Percentiles rank a stretch among this genome's conserved stretches.
Conservation (phyloP, 2,113 vertebrate species). For the Phrynocephalus versicolor region DNA sequence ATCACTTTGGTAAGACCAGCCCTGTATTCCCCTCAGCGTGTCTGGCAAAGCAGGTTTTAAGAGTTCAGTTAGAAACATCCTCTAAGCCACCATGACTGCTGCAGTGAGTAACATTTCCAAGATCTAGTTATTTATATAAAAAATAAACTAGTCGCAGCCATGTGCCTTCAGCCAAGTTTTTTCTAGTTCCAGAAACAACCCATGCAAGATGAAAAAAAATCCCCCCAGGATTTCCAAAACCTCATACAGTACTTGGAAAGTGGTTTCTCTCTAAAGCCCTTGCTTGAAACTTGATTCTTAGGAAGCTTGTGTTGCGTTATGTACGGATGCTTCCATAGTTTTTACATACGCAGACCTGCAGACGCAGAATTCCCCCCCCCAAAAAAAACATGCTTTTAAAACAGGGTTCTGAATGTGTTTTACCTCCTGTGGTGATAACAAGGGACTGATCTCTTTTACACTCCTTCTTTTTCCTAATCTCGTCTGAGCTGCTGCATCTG, state of each 20-base stretch:
- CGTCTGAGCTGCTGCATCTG: not conserved
- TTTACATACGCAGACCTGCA: not conserved
- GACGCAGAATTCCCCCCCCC: not conserved
- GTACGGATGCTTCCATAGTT: too few species aligned
- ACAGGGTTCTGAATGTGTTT: not conserved
- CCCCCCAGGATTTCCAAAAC: not conserved
- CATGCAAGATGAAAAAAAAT: not conserved
- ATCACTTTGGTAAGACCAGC: too few species aligned
- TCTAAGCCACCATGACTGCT: too few species aligned
- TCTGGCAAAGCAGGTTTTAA: too few species aligned
- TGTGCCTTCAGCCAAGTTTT: not conserved
- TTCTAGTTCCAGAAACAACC: not conserved
- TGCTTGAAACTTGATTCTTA: not conserved
- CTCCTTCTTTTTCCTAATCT: not conserved
- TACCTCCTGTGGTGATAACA: not conserved
- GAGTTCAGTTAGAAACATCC: too few species aligned
- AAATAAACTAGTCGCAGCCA: not conserved
- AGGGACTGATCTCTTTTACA: not conserved
- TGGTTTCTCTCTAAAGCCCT: too few species aligned
- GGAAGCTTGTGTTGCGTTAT: not conserved
- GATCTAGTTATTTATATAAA: too few species aligned
- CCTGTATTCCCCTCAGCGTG: too few species aligned
- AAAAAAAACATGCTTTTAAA: not conserved
- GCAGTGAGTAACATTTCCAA: not conserved
- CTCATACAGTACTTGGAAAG: not conserved